Evolutionary conservation across 2,797 vertebrate genomes (phyloP).

Genomic region (Pangasius djambal): DNA sequence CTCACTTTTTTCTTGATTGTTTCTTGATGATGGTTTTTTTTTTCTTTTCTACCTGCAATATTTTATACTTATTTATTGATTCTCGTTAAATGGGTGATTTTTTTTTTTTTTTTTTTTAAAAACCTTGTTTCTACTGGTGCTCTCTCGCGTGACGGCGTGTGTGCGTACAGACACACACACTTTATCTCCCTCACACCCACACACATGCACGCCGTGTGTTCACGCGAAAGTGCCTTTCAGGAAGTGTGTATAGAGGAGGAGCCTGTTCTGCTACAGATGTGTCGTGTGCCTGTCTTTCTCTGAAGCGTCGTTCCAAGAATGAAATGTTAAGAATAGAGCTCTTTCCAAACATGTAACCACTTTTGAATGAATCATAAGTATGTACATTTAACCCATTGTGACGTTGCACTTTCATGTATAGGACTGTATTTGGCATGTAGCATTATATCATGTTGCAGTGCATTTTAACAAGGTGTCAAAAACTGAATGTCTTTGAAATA

Average conservation of each 20-base stretch:
- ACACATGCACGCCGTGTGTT: slow-evolving; percentile 63
- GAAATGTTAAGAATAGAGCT: slow-evolving; percentile 53
- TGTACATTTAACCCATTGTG: slow-evolving; percentile 92
- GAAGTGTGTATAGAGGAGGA: slow-evolving; percentile 52
- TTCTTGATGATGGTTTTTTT: slow-evolving; percentile 20
- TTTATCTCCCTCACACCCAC: neutral
- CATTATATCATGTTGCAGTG: slow-evolving; percentile 90
- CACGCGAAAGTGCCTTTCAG: slow-evolving; percentile 92
- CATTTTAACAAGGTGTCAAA: slow-evolving; percentile 86
- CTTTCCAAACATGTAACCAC: slow-evolving; percentile 60
- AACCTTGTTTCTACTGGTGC: slow-evolving; percentile 50
- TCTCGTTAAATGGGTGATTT: neutral
- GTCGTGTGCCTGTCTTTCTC: slow-evolving; percentile 72
- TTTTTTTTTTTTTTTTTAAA: neutral
- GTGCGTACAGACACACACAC: slow-evolving; percentile 45
- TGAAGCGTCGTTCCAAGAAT: slow-evolving; percentile 58
- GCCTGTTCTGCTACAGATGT: slow-evolving; percentile 62
- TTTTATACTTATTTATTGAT: slow-evolving; percentile 57
- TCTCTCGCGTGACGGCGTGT: slow-evolving; percentile 59
- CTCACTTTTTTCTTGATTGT: slow-evolving; percentile 41
- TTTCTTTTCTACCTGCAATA: slow-evolving; percentile 54
- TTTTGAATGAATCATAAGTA: slow-evolving; percentile 73
- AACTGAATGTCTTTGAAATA: slow-evolving; percentile 96
- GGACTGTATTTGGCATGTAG: slow-evolving; percentile 98
- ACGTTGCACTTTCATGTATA: slow-evolving; percentile 99